Conservation (phyloP, 2,113 vertebrate species). For the Oncorhynchus nerka region DNA sequence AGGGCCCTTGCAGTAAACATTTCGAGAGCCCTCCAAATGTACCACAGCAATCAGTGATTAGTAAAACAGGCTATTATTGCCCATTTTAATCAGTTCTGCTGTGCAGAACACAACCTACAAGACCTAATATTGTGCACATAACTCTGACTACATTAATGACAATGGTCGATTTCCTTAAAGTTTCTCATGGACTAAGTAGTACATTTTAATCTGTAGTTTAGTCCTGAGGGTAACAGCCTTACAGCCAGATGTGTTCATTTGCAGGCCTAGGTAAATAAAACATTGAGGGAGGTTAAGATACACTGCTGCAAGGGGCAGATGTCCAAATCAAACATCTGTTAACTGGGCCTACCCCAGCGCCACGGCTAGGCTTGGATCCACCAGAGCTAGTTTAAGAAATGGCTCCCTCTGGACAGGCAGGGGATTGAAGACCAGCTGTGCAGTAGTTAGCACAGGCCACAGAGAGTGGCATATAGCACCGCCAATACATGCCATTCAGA, state of each 20-base stretch:
- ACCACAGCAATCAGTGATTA: conserved; percentile 31
- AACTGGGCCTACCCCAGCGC: background rate
- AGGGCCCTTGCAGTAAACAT: conserved; percentile 43
- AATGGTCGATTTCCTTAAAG: no score
- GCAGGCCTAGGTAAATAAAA: conserved; percentile 36
- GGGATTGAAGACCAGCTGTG: conserved; percentile 18
- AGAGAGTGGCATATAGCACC: background rate
- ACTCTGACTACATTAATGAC: conserved; percentile 22
- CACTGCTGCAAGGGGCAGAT: conserved; percentile 7
- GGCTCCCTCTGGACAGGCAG: conserved; percentile 11
- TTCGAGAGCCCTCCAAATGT: conserved; percentile 31
- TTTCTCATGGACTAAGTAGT: background rate
- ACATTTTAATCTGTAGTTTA: conserved; percentile 24
- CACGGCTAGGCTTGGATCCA: conserved; percentile 5
- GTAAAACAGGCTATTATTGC: no score
- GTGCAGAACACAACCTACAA: conserved; percentile 16
- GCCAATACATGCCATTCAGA: background rate
- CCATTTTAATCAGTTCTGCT: background rate
- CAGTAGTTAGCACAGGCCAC: background rate
- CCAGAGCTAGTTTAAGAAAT: conserved; percentile 28
- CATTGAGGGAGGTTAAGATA: conserved; percentile 4
- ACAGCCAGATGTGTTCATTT: conserved; percentile 26
- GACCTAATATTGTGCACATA: no score
- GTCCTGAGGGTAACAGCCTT: conserved; percentile 26
- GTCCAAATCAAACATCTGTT: conserved; percentile 38